Percentiles rank a stretch among this genome's conserved stretches.
phyloP scores from a whole-genome alignment of 2,888 invertebrate species.

The Lissocephala sabroskyi region DNA sequence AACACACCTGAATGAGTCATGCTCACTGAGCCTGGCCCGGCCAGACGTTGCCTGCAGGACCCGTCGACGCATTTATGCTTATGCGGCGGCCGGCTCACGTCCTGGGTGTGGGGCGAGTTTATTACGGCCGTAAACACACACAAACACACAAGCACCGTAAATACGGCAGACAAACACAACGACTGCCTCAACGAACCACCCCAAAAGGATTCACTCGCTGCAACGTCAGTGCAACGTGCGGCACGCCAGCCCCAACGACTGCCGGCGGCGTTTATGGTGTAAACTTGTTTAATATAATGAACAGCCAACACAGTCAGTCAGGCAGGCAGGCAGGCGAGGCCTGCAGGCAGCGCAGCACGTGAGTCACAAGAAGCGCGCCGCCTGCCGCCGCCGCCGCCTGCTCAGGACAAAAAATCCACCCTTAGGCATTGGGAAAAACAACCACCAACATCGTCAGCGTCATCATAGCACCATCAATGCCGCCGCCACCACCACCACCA shows the following conservation, averaged over 20 bases:
- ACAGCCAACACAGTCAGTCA: constrained; percentile 34
- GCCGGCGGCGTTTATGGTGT: constrained; percentile 54
- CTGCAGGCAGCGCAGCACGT: constrained; percentile 43
- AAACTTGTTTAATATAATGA: constrained; percentile 65
- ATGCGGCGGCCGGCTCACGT: constrained; percentile 12
- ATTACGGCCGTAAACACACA: no score
- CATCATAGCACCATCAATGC: not conserved
- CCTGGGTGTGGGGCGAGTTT: constrained; percentile 28
- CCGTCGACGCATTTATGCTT: constrained; percentile 38
- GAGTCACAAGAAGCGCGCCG: constrained; percentile 40
- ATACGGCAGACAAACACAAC: constrained; percentile 21
- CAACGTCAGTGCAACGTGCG: constrained; percentile 12
- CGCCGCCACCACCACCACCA: not conserved
- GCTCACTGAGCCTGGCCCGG: constrained; percentile 7
- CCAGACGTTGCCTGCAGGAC: not conserved
- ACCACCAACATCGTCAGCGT: not conserved
- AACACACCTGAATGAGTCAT: constrained; percentile 63
- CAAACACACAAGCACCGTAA: constrained; percentile 19
- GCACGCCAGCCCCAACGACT: constrained; percentile 39
- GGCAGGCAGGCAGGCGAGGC: constrained; percentile 5
- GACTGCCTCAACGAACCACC: constrained; percentile 21
- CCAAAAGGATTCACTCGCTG: not conserved
- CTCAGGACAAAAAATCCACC: constrained; percentile 4
- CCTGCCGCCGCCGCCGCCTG: constrained; percentile 5
- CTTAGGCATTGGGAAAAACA: not conserved